Percentiles rank a stretch among this genome's conserved stretches.
Conservation (phyloP, 2,888 invertebrate species). For the Plagodis dolabraria region DNA sequence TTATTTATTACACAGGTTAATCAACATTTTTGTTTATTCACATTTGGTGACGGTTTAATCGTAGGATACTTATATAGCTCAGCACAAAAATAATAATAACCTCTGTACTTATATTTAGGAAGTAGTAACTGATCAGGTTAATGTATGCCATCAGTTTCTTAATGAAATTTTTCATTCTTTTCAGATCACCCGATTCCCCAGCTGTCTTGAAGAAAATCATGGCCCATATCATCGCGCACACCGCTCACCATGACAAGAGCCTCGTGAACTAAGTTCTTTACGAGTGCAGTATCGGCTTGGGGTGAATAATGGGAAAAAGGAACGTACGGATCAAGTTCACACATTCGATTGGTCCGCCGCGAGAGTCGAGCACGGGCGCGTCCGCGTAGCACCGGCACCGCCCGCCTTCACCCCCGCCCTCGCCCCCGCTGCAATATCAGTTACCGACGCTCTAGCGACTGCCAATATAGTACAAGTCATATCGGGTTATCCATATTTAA, state of each 20-base stretch:
- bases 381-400: conserved; percentile 63
- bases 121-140: too few relatives aligned
- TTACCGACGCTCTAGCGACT: conserved; percentile 82
- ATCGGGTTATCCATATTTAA: conserved; percentile 79
- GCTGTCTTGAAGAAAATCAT: conserved; percentile 47
- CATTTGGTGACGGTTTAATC: too few relatives aligned
- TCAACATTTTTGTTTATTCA: too few relatives aligned
- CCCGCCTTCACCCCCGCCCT: conserved; percentile 44
- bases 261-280: conserved; percentile 60
- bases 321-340: conserved; percentile 81
- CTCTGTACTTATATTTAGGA: too few relatives aligned
- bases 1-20: too few relatives aligned
- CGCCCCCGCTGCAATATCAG: conserved; percentile 67
- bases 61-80: too few relatives aligned
- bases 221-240: conserved; percentile 49
- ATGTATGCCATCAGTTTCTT: background rate
- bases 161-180: conserved; percentile 50
- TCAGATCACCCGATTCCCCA: conserved; percentile 51
- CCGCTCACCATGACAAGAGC: conserved; percentile 46
- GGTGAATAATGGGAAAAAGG: conserved; percentile 83
- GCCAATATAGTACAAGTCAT: conserved; percentile 84
- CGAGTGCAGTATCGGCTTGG: conserved; percentile 61
- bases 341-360: conserved; percentile 82
- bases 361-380: conserved; percentile 61
- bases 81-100: too few relatives aligned